These are phyloP conservation scores for Embidobia sp. DNA, from an alignment of 2,888 invertebrate genomes.

Conservation along the genomic window DNA sequence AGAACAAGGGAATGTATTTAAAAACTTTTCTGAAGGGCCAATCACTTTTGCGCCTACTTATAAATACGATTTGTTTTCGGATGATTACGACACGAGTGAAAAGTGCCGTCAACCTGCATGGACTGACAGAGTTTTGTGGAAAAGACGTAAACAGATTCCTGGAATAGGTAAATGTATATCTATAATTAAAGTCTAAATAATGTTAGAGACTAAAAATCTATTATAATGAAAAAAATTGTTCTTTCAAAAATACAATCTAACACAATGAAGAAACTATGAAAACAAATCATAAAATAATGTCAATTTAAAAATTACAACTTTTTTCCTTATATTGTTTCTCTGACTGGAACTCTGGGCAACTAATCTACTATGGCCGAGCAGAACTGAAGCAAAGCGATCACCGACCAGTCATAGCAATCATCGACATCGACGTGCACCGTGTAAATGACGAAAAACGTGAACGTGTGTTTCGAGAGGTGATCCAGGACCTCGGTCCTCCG, in stretches of 20 bases:
- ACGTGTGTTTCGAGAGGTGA: conserved; percentile 91
- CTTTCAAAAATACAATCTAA: too few species aligned
- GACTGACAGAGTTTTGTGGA: conserved; percentile 99
- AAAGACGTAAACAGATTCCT: conserved; percentile 88
- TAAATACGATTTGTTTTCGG: conserved; percentile 99
- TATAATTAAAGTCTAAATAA: too few species aligned
- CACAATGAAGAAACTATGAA: too few species aligned
- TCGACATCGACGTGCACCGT: conserved; percentile 93
- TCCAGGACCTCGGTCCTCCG: conserved; percentile 94
- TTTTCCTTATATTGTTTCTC: conserved; percentile 76
- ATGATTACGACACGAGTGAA: conserved; percentile 99
- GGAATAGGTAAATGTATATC: conserved; percentile 84
- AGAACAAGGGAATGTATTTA: conserved; percentile 91
- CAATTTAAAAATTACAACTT: too few species aligned
- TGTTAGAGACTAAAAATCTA: too few species aligned
- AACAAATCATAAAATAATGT: too few species aligned
- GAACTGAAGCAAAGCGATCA: conserved; percentile 99
- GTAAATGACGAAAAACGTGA: conserved; percentile 90
- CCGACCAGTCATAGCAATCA: conserved; percentile 95
- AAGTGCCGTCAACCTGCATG: conserved; percentile 98
- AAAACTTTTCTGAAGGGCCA: conserved; percentile 95
- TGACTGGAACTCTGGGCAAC: conserved; percentile 89
- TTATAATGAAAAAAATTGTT: too few species aligned
- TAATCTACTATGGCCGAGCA: conserved; percentile 94
- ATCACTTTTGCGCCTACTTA: conserved; percentile 97